Conservation (phyloP, 2,888 invertebrate species). For the Piscicola geometra region DNA sequence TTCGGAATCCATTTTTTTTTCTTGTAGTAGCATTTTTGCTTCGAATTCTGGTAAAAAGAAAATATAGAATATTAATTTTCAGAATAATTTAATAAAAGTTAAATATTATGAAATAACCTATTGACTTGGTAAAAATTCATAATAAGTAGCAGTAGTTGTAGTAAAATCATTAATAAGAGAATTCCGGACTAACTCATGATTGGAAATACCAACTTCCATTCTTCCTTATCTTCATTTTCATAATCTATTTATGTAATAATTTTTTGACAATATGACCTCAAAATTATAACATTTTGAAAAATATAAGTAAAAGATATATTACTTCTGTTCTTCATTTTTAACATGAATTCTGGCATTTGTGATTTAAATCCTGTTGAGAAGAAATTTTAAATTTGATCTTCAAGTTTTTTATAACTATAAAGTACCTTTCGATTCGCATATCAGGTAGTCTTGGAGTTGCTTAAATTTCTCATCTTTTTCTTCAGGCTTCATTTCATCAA, state of each 20-base stretch:
- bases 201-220: too few species aligned
- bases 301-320: not conserved
- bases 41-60: too few species aligned
- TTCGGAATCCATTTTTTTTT: too few species aligned
- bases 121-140: too few species aligned
- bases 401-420: not conserved
- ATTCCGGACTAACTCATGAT: too few species aligned
- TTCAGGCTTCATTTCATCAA: not conserved
- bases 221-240: not conserved
- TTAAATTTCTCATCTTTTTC: not conserved
- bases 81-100: too few species aligned
- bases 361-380: not conserved
- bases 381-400: too few species aligned
- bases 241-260: too few species aligned
- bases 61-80: not conserved
- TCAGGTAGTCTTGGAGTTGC: not conserved
- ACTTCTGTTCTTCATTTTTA: not conserved
- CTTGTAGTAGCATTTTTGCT: not conserved
- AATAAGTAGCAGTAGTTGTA: not conserved
- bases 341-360: constrained; percentile 2
- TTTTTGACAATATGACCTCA: too few species aligned
- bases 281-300: too few species aligned
- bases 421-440: not conserved
- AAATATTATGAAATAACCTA: too few species aligned
- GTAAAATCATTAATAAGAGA: too few species aligned